Base-by-base conservation (phyloP, 2,888 invertebrate species). In the Nebria brevicollis region DNA sequence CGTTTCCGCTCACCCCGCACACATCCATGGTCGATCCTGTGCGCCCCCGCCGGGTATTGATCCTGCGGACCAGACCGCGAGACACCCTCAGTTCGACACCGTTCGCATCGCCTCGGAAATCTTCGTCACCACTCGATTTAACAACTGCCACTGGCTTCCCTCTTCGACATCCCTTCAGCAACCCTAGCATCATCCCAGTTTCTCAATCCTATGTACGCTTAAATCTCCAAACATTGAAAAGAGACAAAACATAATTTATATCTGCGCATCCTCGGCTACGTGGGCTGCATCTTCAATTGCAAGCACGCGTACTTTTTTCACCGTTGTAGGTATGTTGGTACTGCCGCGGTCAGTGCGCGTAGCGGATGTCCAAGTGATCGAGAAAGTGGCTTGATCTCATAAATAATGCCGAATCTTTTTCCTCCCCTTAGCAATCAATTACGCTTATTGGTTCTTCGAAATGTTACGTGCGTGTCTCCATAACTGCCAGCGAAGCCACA, bases 41-140 rank as follows among this genome's bases (percentile, higher is more conserved):
- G 84, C 82, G 82, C 83, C 84, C 84, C 83, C 84, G 84, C 84
- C 84, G 85, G 85, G 87, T 88, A 88, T 88, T 88, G 88, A 88
- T 88, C 88, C 87, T 85, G 86, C 86, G 84, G 86, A 86, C 87
- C 87, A 86, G 86, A 85, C 86, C 86, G 86, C 86, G 87, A 87
- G 87, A 86, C 86, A 86, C 86, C 86, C 85, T 83, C 85, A 83
- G 83, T 85, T 86, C 86, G 87, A 84, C 84, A 81, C 82, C 77
- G 82, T 83, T 86, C 85, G 85, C 84, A 84, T 83, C 77, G 83
- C 83, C 83, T 87, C 87, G 87, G 86, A 86, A 86, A 85, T 86
- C 86, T 87, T 87, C 87, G 87, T 83, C 83, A 82, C 84, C 83
- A 83, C 84, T 86, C 85, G 86, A 86, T 86, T 86, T 84, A 86